Percentiles rank a stretch among this genome's conserved stretches.
These are phyloP conservation scores for Himalopsyche anomala DNA, from an alignment of 2,888 invertebrate species.

Conservation along the genomic window DNA sequence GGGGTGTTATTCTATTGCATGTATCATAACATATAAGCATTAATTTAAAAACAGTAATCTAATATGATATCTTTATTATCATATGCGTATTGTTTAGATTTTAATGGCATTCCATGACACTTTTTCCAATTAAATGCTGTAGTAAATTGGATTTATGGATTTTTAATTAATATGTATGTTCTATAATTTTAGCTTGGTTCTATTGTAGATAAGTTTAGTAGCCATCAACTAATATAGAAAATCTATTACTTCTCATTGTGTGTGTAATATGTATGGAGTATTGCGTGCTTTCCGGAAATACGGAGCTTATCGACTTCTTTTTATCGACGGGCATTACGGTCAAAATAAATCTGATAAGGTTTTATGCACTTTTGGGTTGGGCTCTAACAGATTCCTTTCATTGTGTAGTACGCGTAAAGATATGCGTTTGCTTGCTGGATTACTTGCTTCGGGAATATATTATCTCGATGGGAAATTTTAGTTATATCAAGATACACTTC, in stretches of 20 bases:
- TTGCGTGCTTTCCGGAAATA: constrained; percentile 40
- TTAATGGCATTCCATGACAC: too few species aligned
- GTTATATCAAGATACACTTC: constrained; percentile 12
- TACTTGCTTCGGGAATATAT: constrained; percentile 30
- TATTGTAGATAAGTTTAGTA: not conserved
- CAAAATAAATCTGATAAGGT: constrained; percentile 40
- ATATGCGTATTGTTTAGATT: too few species aligned
- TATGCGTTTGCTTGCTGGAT: constrained; percentile 3
- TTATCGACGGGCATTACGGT: constrained; percentile 31
- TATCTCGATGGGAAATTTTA: constrained; percentile 43
- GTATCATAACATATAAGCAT: too few species aligned
- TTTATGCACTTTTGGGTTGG: constrained; percentile 42
- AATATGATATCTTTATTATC: too few species aligned
- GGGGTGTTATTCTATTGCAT: too few species aligned
- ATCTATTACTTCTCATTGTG: not conserved
- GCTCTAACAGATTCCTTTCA: constrained; percentile 40
- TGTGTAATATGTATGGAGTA: not conserved
- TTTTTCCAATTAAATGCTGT: too few species aligned
- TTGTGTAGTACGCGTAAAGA: constrained; percentile 36
- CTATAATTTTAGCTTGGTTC: too few species aligned
- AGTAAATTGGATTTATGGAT: too few species aligned
- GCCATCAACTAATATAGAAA: constrained; percentile 3
- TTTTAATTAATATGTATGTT: too few species aligned
- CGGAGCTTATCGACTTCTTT: constrained; percentile 35
- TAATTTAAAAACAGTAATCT: too few species aligned